These are phyloP conservation scores for Pollenia labialis DNA, from an alignment of 2,888 invertebrate species.

Conservation along the genomic window DNA sequence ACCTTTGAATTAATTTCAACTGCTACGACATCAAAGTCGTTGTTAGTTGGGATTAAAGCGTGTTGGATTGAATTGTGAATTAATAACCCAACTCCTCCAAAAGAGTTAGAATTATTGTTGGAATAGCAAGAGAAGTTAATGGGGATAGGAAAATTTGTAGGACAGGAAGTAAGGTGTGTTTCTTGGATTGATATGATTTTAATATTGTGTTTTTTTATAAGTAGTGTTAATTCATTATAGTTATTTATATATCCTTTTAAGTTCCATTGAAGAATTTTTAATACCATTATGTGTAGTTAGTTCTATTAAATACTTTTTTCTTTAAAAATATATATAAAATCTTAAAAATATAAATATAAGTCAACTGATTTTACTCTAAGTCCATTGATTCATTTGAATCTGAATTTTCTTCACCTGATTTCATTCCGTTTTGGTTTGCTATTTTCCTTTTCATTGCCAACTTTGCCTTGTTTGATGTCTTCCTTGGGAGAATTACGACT, in stretches of 20 bases:
- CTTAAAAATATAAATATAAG: too few species aligned
- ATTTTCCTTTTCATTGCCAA: too few species aligned
- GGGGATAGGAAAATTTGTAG: background rate
- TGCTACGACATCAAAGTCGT: slow-evolving; percentile 15
- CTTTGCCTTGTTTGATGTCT: too few species aligned
- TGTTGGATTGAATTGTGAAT: slow-evolving; percentile 45
- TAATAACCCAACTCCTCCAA: slow-evolving; percentile 28
- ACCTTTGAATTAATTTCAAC: slow-evolving; percentile 6
- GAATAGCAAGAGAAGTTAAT: slow-evolving; percentile 7
- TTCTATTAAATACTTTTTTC: too few species aligned
- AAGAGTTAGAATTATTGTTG: slow-evolving; percentile 3
- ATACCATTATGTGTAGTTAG: too few species aligned
- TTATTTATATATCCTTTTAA: slow-evolving; percentile 39
- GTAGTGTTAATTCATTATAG: slow-evolving; percentile 36
- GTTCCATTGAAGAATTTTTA: background rate
- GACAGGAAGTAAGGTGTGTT: background rate
- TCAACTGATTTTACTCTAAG: too few species aligned
- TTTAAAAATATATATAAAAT: too few species aligned
- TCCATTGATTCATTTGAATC: too few species aligned
- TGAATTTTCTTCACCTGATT: too few species aligned
- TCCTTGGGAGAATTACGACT: too few species aligned
- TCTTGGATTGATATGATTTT: slow-evolving; percentile 46
- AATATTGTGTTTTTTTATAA: slow-evolving; percentile 46
- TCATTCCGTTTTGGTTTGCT: too few species aligned
- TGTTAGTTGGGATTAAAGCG: background rate